Base-by-base conservation (phyloP, 2,888 invertebrate genomes). In the Chironomus riparius region DNA sequence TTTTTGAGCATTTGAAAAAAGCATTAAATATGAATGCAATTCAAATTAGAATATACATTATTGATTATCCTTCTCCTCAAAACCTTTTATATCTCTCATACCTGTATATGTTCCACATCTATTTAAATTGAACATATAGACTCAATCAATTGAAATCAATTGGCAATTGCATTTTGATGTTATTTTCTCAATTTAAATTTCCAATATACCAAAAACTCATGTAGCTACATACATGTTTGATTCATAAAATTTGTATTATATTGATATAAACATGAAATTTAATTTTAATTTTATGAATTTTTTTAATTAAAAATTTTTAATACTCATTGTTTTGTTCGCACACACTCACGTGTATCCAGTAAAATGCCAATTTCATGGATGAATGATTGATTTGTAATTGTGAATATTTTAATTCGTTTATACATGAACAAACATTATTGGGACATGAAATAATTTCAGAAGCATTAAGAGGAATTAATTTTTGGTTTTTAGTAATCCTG, bases 1-100 rank as follows among this genome's bases (percentile, higher is more conserved):
- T 38, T 38, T 68, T 68, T 68, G 38, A 24, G n/a, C 28, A 15
- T 24, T 12, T 24, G 22, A 21, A 38, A 15, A 13, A 12, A 47
- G n/a, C 47, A 73, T 73, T 62, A 61, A 73, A 73, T 7, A 62
- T 73, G 18, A 38, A 74, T 74, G 65, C 68, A 73, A 24, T 74
- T 62, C 21, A 74, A 74, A 74, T 74, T 74, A 74, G 74, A 74
- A 47, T 74, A 21, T 74, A 68, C 61, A 74, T 74, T 68, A 74
- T 68, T 74, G 65, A 74, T 74, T 74, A 12, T 73, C 47, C n/a
- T 62, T 21, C 38, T 50, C 15, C 21, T 47, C 65, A 65, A 21
- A 13, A 18, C 50, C 13, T 50, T 50, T 50, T 50, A 50, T 50
- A 50, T 50, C 50, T 50, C 50, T 50, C 48, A 56, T 56, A 56